phyloP scores from a whole-genome alignment of 23 tunicate species.

The Aplidium turbinatum region DNA sequence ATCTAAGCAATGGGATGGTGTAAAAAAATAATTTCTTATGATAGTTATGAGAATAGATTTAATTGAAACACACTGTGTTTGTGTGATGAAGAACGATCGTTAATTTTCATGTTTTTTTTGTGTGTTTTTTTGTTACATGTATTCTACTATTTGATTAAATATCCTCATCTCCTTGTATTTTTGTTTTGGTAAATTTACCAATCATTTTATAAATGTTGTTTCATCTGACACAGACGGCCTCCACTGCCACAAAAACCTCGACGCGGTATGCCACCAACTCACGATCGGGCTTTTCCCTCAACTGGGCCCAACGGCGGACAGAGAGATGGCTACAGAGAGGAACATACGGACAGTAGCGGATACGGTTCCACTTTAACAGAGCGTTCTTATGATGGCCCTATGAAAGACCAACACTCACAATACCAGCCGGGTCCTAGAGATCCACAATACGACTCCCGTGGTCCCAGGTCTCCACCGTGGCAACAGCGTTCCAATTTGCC shows the following conservation, averaged over 20 bases:
- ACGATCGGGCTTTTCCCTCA: not conserved
- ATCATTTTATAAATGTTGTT: too few relatives aligned
- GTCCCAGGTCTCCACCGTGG: too few relatives aligned
- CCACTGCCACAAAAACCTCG: not conserved
- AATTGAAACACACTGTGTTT: too few relatives aligned
- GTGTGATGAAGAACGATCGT: too few relatives aligned
- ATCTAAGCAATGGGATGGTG: too few relatives aligned
- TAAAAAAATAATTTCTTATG: too few relatives aligned
- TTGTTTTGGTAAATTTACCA: too few relatives aligned
- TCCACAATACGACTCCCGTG: not conserved
- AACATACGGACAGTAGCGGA: conserved; percentile 72
- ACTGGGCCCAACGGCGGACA: conserved; percentile 1
- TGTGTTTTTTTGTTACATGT: too few relatives aligned
- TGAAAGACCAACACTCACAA: conserved; percentile 4
- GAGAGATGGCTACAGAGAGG: conserved; percentile 33
- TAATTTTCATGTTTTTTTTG: too few relatives aligned
- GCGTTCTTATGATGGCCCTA: conserved; percentile 46
- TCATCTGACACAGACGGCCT: too few relatives aligned
- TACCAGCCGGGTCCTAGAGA: not conserved
- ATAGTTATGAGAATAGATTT: too few relatives aligned
- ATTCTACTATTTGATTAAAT: not conserved
- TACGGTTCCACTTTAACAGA: conserved; percentile 81
- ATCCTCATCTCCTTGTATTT: conserved; percentile 9
- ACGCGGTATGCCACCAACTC: not conserved
- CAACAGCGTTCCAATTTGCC: not conserved